These are phyloP conservation scores for Germaria angustata DNA, from an alignment of 2,888 invertebrate species.

Conservation along the genomic window DNA sequence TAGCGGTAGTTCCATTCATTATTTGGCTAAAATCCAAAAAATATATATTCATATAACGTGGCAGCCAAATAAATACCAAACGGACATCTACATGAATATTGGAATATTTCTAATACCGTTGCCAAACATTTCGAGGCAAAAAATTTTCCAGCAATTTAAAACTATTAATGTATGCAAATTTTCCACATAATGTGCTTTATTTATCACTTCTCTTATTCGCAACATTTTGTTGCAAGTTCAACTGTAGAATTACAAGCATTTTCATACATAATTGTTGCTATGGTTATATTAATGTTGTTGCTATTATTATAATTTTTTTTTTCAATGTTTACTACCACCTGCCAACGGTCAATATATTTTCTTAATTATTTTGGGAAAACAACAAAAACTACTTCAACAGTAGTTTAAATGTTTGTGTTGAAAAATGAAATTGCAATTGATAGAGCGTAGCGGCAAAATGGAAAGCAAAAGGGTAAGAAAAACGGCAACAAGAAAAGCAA, in stretches of 20 bases:
- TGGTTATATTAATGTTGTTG: neutral
- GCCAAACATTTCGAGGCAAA: conserved; percentile 51
- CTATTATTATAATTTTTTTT: conserved; percentile 9
- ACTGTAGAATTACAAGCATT: neutral
- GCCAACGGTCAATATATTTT: conserved; percentile 50
- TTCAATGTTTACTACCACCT: conserved; percentile 6
- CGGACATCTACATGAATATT: neutral
- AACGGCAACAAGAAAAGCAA: neutral
- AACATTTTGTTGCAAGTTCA: conserved; percentile 13
- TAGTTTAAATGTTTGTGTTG: conserved; percentile 16
- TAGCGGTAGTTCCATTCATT: conserved; percentile 48
- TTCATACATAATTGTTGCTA: conserved; percentile 1
- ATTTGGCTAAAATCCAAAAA: conserved; percentile 60
- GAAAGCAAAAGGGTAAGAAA: neutral
- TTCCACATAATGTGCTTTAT: conserved; percentile 3
- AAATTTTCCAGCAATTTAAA: conserved; percentile 65
- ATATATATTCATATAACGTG: conserved; percentile 23
- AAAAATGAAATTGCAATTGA: conserved; percentile 61
- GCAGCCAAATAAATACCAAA: neutral
- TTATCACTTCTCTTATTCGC: neutral
- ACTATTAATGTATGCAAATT: conserved; percentile 59
- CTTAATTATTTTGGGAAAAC: conserved; percentile 32
- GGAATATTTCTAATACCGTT: conserved; percentile 30
- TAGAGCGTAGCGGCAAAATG: conserved; percentile 48
- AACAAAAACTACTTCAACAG: neutral